A percentile compares a stretch with the other conserved stretches of the same genome.
phyloP scores from a whole-genome alignment of 2,888 invertebrate species.

The Cheiracanthium punctorium region DNA sequence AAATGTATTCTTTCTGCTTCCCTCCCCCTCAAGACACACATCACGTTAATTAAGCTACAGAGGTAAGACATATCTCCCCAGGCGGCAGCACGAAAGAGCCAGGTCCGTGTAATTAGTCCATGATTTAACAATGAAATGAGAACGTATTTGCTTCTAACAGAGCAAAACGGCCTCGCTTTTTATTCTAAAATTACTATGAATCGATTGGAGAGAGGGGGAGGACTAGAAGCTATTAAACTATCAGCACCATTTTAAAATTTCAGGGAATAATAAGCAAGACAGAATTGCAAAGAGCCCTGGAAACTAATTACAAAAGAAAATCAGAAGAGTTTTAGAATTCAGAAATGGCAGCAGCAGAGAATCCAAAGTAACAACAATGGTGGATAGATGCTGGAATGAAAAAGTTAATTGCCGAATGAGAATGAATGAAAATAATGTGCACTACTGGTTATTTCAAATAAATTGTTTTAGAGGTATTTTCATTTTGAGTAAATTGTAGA shows the following conservation, averaged over 20 bases:
- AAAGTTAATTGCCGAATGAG: neutral
- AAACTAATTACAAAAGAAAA: conserved; percentile 5
- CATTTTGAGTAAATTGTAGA: too few relatives aligned
- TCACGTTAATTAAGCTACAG: conserved; percentile 1
- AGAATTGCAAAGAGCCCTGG: neutral
- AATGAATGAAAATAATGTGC: neutral
- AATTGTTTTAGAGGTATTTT: too few relatives aligned
- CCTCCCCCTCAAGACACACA: neutral
- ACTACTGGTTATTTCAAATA: too few relatives aligned
- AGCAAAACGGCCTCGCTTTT: neutral
- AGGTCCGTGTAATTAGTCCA: neutral
- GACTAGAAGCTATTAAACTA: conserved; percentile 7
- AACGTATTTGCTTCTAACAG: neutral
- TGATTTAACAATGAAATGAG: conserved; percentile 8
- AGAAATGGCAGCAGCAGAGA: neutral
- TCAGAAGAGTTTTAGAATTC: neutral
- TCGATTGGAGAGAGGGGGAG: neutral
- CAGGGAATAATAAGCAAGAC: neutral
- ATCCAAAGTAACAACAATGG: neutral
- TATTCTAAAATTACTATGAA: neutral
- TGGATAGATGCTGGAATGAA: neutral
- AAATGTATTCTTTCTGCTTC: neutral
- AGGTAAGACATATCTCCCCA: neutral
- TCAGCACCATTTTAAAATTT: neutral
- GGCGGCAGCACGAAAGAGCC: neutral